Evolutionary conservation across 2,797 vertebrate species (phyloP).

Genomic region (Peromyscus nudipes): DNA sequence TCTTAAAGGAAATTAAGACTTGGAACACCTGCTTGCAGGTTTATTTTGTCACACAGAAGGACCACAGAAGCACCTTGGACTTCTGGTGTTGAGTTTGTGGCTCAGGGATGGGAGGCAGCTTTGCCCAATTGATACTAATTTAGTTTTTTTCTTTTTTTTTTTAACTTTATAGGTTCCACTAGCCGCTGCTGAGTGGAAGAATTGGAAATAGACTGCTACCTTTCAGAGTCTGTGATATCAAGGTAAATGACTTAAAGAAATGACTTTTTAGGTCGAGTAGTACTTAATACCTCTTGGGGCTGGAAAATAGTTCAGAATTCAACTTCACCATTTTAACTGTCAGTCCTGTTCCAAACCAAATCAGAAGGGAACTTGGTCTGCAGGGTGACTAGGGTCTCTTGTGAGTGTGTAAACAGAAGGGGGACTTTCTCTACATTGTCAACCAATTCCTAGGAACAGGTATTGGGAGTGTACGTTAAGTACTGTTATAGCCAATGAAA

Average conservation of each 20-base stretch:
- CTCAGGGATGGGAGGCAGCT: not conserved
- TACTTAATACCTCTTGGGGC: not conserved
- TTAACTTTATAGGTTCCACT: not conserved
- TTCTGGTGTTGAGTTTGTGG: not conserved
- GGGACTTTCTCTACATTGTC: not conserved
- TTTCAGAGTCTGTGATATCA: conserved; percentile 6
- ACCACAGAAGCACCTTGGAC: not conserved
- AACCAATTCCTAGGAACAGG: conserved; percentile 44
- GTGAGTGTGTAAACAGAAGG: not conserved
- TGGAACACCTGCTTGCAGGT: conserved; percentile 13
- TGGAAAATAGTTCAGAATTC: conserved; percentile 35
- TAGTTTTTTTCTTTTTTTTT: not conserved
- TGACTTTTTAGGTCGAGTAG: not conserved
- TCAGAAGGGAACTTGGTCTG: not conserved
- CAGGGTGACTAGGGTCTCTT: conserved; percentile 34
- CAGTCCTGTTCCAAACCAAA: not conserved
- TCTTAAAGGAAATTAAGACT: conserved; percentile 60
- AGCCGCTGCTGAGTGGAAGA: not conserved
- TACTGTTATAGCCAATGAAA: conserved; percentile 60
- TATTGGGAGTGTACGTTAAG: conserved; percentile 45
- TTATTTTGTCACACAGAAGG: conserved; percentile 50
- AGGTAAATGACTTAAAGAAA: conserved; percentile 30
- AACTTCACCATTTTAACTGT: conserved; percentile 51
- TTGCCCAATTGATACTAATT: conserved; percentile 5
- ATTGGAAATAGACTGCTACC: conserved; percentile 11